Base-by-base conservation (phyloP, 2,888 invertebrate species). In the Syrphus vitripennis region DNA sequence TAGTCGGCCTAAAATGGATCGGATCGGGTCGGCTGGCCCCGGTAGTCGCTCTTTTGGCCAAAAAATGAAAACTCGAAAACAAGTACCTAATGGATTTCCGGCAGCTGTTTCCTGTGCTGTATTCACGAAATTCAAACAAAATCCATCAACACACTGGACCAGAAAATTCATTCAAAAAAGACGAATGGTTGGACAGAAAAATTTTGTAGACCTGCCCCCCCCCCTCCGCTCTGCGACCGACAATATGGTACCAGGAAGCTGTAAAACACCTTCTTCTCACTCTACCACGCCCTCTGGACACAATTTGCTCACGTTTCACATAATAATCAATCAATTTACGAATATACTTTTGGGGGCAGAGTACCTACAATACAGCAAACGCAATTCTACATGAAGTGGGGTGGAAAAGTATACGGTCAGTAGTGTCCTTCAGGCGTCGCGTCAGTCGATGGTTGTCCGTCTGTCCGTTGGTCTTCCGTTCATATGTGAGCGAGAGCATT, bases 41-140 rank as follows among this genome's bases (percentile, higher is more conserved):
- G 34, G 34, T 14, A 16, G n/a, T 5, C 9, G 45, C 14, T 19
- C 48, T 48, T 31, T 31, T 31, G 16, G 42, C 40, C 61, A 31
- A 74, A 75, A 76, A 76, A 76, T 63, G 19, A 53, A 83, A 86
- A 74, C 69, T 86, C 74, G 45, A 82, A 82, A 77, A 74, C 82
- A 82, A 86, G 82, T 82, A 77, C 86, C 86, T 86, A 86, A 86
- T 86, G 86, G 82, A 86, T 86, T 86, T 86, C 86, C 86, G 86
- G 82, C 81, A 86, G 82, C 86, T 82, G 86, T 78, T 86, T 86
- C 86, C 86, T 82, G 77, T 24, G 69, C 77, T 57, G 42, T 72
- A 63, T 81, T 77, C 77, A 86, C 74, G 82, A 42, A 86, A 86
- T 74, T 72, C 86, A 86, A 86, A 77, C 86, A 86, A 77, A 74